phyloP scores from a whole-genome alignment of 2,888 invertebrate genomes.

The Drosophila mettleri region DNA sequence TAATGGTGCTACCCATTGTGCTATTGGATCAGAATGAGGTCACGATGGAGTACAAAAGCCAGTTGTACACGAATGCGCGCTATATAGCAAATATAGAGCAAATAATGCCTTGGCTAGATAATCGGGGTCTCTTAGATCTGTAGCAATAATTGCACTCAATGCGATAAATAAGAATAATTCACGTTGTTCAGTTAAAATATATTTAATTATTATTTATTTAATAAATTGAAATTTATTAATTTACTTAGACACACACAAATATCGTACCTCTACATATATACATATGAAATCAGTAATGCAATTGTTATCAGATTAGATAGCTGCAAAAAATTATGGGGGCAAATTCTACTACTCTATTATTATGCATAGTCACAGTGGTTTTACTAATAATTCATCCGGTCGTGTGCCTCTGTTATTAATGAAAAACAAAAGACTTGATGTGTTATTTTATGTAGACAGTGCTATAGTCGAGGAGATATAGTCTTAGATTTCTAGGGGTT shows the following conservation, averaged over 20 bases:
- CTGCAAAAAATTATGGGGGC: not conserved
- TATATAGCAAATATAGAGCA: slow-evolving; percentile 73
- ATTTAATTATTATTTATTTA: not conserved
- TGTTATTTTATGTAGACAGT: no score
- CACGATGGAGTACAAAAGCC: slow-evolving; percentile 61
- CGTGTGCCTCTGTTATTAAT: slow-evolving; percentile 1
- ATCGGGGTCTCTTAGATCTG: slow-evolving; percentile 74
- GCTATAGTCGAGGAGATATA: not conserved
- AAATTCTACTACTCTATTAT: not conserved
- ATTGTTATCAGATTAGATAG: slow-evolving; percentile 21
- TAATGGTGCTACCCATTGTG: slow-evolving; percentile 71
- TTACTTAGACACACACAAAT: not conserved
- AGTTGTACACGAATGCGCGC: slow-evolving; percentile 70
- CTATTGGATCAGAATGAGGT: slow-evolving; percentile 78
- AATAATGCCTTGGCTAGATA: slow-evolving; percentile 81
- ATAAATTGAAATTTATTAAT: slow-evolving; percentile 2
- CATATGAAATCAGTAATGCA: slow-evolving; percentile 6
- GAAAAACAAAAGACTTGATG: not conserved
- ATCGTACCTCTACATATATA: not conserved
- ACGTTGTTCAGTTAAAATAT: not conserved
- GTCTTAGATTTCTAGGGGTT: not conserved
- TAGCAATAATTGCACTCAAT: not conserved
- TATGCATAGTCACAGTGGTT: slow-evolving; percentile 27
- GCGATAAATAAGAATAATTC: not conserved
- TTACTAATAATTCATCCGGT: not conserved